Percentiles rank a stretch among this genome's conserved stretches.
These are phyloP conservation scores for Argyrosomus regius DNA, from an alignment of 2,797 vertebrate genomes.

Conservation along the genomic window DNA sequence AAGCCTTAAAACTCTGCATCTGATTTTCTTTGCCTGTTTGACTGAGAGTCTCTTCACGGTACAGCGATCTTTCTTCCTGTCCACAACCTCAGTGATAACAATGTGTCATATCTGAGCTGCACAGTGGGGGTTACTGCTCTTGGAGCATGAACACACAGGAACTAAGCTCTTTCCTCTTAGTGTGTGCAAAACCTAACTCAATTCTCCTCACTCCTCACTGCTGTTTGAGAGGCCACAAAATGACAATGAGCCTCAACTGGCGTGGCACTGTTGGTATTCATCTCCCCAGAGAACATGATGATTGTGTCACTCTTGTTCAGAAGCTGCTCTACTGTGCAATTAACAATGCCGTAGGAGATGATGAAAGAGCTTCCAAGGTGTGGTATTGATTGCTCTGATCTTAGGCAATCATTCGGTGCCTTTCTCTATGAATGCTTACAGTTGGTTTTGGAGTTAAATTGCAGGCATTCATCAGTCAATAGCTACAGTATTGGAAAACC, in stretches of 20 bases:
- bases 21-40: constrained; percentile 15
- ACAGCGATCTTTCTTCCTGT: constrained; percentile 42
- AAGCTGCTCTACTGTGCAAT: constrained; percentile 43
- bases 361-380: constrained; percentile 60
- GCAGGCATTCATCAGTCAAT: constrained; percentile 77
- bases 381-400: constrained; percentile 80
- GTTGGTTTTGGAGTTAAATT: constrained; percentile 72
- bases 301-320: constrained; percentile 68
- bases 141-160: constrained; percentile 39
- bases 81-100: constrained; percentile 38
- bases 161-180: constrained; percentile 37
- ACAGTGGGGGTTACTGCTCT: constrained; percentile 39
- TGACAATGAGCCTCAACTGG: constrained; percentile 59
- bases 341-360: constrained; percentile 60
- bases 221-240: constrained; percentile 56
- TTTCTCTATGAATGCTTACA: constrained; percentile 51
- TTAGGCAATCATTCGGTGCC: constrained; percentile 46
- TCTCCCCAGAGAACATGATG: constrained; percentile 49
- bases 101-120: constrained; percentile 47
- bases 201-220: constrained; percentile 51
- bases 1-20: constrained; percentile 26
- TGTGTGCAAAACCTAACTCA: constrained; percentile 65
- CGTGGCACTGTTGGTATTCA: constrained; percentile 65
- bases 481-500: constrained; percentile 54
- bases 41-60: constrained; percentile 42